These are phyloP conservation scores for Nasua narica DNA, from an alignment of 2,797 vertebrate species.

Conservation along the genomic window DNA sequence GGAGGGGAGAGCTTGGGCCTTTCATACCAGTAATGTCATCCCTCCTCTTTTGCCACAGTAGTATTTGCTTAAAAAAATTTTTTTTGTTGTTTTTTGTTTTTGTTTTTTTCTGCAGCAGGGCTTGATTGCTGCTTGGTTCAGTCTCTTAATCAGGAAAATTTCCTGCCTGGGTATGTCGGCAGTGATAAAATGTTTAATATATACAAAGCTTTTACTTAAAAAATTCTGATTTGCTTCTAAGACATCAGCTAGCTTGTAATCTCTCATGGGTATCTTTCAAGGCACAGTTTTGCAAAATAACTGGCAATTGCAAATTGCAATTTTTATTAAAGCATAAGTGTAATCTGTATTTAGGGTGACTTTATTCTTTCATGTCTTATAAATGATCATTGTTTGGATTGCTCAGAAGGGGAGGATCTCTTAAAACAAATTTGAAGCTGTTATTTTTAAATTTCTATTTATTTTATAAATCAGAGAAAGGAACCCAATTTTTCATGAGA, in stretches of 20 bases:
- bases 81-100: not conserved
- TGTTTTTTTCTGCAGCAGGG: conserved; percentile 70
- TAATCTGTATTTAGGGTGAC: conserved; percentile 49
- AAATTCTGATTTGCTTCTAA: conserved; percentile 39
- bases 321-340: conserved; percentile 62
- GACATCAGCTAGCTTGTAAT: conserved; percentile 48
- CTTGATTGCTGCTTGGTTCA: conserved; percentile 79
- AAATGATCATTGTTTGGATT: conserved; percentile 79
- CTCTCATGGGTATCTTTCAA: conserved; percentile 30
- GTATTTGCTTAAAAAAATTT: conserved; percentile 52
- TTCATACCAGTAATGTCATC: conserved; percentile 71
- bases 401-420: conserved; percentile 67
- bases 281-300: conserved; percentile 59
- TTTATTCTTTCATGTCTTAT: conserved; percentile 64
- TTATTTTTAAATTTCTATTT: not conserved
- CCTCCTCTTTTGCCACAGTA: conserved; percentile 68
- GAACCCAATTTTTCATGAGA: conserved; percentile 70
- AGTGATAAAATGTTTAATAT: conserved; percentile 59
- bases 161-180: conserved; percentile 36
- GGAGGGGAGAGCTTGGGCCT: conserved; percentile 71
- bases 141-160: conserved; percentile 77
- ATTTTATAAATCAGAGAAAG: conserved; percentile 71
- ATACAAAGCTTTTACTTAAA: conserved; percentile 64
- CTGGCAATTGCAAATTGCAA: conserved; percentile 59
- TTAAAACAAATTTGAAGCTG: conserved; percentile 64